Conservation (phyloP, 2,797 vertebrate genomes). For the Macrochelys suwanniensis region DNA sequence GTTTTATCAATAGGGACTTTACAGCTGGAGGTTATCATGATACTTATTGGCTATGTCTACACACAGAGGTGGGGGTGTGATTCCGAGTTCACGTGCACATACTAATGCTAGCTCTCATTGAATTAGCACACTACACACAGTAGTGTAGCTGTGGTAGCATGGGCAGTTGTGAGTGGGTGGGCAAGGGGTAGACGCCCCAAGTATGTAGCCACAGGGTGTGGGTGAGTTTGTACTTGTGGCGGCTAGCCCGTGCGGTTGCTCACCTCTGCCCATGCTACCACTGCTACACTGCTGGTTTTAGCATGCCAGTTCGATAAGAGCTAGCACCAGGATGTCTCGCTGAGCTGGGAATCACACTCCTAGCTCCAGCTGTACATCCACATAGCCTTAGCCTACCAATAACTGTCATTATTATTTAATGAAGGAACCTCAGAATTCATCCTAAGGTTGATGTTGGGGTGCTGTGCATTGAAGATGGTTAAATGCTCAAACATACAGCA, state of each 20-base stretch:
- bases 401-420: not conserved
- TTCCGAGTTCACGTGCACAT: not conserved
- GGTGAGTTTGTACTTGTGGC: not conserved
- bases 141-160: not conserved
- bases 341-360: no score
- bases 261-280: not conserved
- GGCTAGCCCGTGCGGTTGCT: fast-evolving
- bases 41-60: not conserved
- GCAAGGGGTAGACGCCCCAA: not conserved
- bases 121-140: not conserved
- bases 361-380: no score
- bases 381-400: not conserved
- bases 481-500: not conserved
- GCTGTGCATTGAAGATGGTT: not conserved
- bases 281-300: not conserved
- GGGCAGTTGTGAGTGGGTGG: not conserved
- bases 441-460: not conserved
- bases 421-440: slow-evolving; percentile 15
- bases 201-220: not conserved
- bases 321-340: not conserved
- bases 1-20: slow-evolving; percentile 26
- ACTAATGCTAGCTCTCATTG: not conserved
- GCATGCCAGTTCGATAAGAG: not conserved
- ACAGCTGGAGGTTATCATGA: not conserved
- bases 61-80: not conserved